Base-by-base conservation (phyloP, 2,888 invertebrate species). In the Lordiphosa andalusiaca region DNA sequence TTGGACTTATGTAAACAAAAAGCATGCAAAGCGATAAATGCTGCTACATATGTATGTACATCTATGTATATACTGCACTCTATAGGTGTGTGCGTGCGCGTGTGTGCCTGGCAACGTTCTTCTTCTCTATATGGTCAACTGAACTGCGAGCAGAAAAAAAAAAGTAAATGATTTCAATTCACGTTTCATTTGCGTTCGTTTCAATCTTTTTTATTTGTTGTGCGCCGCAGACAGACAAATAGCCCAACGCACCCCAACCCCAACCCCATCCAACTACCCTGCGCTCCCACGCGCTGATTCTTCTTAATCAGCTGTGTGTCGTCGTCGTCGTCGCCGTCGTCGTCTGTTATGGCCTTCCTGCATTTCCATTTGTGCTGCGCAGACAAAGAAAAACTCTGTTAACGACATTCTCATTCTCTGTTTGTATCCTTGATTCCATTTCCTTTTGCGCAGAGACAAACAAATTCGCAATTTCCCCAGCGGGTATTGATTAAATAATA, bases 111-210 rank as follows among this genome's bases (percentile, higher is more conserved):
- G 25, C 25, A 25, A 2, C 25, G 30, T 30, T 41, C 38, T 47
- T 35, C 41, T 49, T 47, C 47, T 37, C 41, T 55, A 53, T 59
- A 72, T 66, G 67, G 67, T 48, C 63, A 64, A 62, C 51, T 39
- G 50, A 33, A 30, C 53, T 53, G 53, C 53, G 7, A 25, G 25
- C 30, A 30, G 30, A 16, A 30, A 30, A 40, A 30, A 40, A 69
- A 40, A 64, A 67, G 70, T 69, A 71, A 76, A 75, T 75, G 68
- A 67, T 78, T 78, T 78, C 55, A 71, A 75, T 80, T 76, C 60
- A 71, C 67, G 71, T 76, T 72, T 61, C 60, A 57, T 56, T 47
- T 68, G 68, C 60, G 64, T 78, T 63, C 51, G 54, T 69, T 71
- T 66, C 44, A 56, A 37, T 59, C 53, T 51, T 53, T 65, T 48